Conservation (phyloP, 1,140 invertebrate genomes). For the Steinernema khuongi region DNA sequence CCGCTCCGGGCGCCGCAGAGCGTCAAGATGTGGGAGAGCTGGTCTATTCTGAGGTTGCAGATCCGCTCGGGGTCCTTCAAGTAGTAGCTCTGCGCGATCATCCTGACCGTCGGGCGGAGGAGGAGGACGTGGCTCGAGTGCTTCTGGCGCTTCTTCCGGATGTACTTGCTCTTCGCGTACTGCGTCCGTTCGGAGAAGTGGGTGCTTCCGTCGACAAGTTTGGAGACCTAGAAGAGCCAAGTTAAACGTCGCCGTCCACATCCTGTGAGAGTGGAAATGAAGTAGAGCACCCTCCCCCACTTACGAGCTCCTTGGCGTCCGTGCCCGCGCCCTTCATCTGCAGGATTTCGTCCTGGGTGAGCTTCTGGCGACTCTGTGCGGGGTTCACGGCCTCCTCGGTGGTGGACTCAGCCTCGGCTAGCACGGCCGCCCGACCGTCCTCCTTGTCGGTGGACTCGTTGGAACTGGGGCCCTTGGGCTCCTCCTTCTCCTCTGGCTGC, state of each 20-base stretch:
- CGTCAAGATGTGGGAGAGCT: neutral
- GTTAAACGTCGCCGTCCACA: too few relatives aligned
- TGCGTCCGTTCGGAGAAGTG: neutral
- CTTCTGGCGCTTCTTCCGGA: slow-evolving; percentile 6
- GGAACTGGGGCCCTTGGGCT: neutral
- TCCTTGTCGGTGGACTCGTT: neutral
- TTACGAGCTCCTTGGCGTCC: neutral
- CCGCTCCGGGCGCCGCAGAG: neutral
- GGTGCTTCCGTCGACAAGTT: slow-evolving; percentile 3
- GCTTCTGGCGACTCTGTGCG: slow-evolving; percentile 4
- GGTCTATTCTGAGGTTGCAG: slow-evolving; percentile 5
- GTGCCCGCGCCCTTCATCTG: neutral
- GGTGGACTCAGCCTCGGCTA: neutral
- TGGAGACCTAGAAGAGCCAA: slow-evolving; percentile 1
- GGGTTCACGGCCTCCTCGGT: neutral
- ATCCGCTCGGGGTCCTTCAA: slow-evolving; percentile 6
- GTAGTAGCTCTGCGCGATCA: neutral
- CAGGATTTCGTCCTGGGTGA: neutral
- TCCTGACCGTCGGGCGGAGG: neutral
- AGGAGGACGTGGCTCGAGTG: slow-evolving; percentile 1
- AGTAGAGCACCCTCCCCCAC: too few relatives aligned
- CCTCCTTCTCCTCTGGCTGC: neutral
- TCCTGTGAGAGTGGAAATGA: too few relatives aligned
- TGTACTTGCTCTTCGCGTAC: slow-evolving; percentile 11
- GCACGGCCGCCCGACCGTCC: neutral